phyloP scores from a whole-genome alignment of 2,888 invertebrate species.

The Camponotus fellah region DNA sequence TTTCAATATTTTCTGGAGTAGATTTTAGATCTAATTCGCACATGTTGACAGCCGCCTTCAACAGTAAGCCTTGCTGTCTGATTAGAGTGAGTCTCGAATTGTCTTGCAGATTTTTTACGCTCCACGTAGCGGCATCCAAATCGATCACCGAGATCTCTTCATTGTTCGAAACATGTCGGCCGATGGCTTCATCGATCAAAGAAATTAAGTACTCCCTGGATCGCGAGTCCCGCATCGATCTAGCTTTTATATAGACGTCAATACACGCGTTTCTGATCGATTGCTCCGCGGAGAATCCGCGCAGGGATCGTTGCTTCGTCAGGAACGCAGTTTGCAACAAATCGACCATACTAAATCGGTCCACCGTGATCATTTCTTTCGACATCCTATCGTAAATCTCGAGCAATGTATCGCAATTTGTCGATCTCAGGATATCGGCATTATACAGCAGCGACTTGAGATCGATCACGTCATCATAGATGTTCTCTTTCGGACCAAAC shows the following conservation, averaged over 20 bases:
- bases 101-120: conserved; percentile 86
- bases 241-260: conserved; percentile 90
- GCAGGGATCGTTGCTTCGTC: conserved; percentile 89
- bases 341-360: conserved; percentile 88
- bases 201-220: conserved; percentile 86
- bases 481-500: conserved; percentile 82
- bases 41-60: conserved; percentile 65
- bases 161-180: conserved; percentile 72
- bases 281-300: conserved; percentile 88
- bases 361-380: conserved; percentile 84
- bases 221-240: conserved; percentile 85
- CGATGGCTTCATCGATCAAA: conserved; percentile 87
- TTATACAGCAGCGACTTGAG: conserved; percentile 87
- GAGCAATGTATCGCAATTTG: conserved; percentile 86
- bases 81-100: conserved; percentile 87
- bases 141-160: conserved; percentile 72
- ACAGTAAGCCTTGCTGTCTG: conserved; percentile 87
- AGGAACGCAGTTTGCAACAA: conserved; percentile 90
- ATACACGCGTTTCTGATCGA: conserved; percentile 88
- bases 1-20: conserved; percentile 16
- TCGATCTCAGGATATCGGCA: conserved; percentile 85
- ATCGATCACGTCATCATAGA: conserved; percentile 84
- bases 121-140: conserved; percentile 82
- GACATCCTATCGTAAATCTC: conserved; percentile 86
- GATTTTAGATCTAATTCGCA: conserved; percentile 37